Conservation (phyloP, 2,888 invertebrate genomes). For the Himalopsyche kuldschensis region DNA sequence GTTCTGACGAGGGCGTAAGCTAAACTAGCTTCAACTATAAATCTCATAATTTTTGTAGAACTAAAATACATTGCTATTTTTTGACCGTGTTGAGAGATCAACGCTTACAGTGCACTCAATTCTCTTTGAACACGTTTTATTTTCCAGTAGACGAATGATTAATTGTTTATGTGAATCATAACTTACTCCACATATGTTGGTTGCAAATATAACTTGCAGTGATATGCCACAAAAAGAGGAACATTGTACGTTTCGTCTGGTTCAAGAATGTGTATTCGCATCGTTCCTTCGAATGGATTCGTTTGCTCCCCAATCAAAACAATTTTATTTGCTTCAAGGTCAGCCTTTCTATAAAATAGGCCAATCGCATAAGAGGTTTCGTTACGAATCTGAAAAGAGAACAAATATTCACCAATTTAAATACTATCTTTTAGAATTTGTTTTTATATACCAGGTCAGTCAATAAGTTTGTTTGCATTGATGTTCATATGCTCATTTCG, state of each 20-base stretch:
- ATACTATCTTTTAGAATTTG: no score
- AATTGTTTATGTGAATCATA: not conserved
- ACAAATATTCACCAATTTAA: no score
- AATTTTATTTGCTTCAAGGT: constrained; percentile 66
- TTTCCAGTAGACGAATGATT: not conserved
- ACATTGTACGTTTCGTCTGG: constrained; percentile 75
- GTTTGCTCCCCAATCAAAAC: constrained; percentile 66
- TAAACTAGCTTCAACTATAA: no score
- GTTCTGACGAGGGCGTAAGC: no score
- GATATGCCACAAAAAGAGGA: constrained; percentile 78
- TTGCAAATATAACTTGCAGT: constrained; percentile 73
- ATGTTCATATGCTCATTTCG: no score
- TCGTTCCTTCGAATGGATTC: constrained; percentile 76
- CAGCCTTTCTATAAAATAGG: constrained; percentile 72
- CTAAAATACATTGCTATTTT: no score
- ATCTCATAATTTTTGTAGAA: no score
- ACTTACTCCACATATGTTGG: constrained; percentile 75
- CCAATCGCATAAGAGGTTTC: constrained; percentile 77
- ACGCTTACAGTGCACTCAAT: not conserved
- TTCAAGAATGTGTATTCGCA: constrained; percentile 71
- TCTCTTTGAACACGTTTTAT: no score
- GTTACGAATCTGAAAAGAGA: constrained; percentile 64
- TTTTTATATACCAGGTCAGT: no score
- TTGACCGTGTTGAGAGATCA: no score
- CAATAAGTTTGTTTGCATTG: no score